Evolutionary conservation across 2,888 invertebrate genomes (phyloP).

Genomic region (Pristionchus fissidentatus): DNA sequence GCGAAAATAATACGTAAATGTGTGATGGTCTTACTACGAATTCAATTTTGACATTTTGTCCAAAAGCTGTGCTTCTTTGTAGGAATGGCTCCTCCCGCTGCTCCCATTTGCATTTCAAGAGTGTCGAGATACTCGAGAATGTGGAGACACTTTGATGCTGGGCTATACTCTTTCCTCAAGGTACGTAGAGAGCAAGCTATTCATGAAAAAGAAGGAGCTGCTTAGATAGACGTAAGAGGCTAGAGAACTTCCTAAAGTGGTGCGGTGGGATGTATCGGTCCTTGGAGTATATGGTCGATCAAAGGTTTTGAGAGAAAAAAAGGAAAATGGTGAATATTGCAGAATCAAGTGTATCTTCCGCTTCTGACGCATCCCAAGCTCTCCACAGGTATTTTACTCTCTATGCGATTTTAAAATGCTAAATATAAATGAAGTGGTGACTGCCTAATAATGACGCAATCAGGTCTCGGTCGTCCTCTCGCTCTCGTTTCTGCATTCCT

Average conservation of each 20-base stretch:
- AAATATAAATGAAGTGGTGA: not conserved
- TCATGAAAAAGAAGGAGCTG: no score
- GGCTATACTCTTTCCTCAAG: slow-evolving; percentile 88
- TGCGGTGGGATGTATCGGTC: no score
- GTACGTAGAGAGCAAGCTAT: no score
- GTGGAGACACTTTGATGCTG: slow-evolving; percentile 96
- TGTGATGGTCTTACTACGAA: no score
- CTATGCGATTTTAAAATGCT: no score
- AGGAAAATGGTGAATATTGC: not conserved
- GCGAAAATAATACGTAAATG: no score
- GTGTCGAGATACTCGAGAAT: slow-evolving; percentile 94
- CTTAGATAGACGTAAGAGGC: no score
- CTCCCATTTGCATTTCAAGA: slow-evolving; percentile 90
- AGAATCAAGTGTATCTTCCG: slow-evolving; percentile 47
- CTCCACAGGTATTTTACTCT: slow-evolving; percentile 49
- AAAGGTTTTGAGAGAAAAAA: not conserved
- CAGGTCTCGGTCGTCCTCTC: slow-evolving; percentile 1
- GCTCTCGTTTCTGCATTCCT: slow-evolving; percentile 45
- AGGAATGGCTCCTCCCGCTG: slow-evolving; percentile 81
- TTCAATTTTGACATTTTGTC: no score
- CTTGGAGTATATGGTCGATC: not conserved
- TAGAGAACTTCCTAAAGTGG: no score
- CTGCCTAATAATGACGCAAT: not conserved
- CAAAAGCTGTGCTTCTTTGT: not conserved
- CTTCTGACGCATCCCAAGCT: slow-evolving; percentile 16